Conservation (phyloP, 2,888 invertebrate genomes). For the Liodrosophila aerea region DNA sequence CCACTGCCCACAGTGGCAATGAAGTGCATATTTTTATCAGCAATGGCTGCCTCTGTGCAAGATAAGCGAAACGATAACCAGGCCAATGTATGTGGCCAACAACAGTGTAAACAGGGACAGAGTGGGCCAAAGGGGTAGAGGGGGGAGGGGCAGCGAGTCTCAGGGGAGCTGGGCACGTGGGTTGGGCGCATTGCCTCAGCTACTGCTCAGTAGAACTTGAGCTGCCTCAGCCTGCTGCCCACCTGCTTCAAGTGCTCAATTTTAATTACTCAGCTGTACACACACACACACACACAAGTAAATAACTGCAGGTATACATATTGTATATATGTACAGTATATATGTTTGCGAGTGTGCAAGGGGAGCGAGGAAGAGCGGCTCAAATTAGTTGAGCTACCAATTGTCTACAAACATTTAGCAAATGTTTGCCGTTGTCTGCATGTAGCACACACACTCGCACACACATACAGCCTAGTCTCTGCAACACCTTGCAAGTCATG, state of each 20-base stretch:
- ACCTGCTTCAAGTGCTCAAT: slow-evolving; percentile 27
- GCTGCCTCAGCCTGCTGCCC: slow-evolving; percentile 32
- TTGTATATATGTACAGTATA: not conserved
- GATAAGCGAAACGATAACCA: slow-evolving; percentile 67
- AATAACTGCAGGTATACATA: not conserved
- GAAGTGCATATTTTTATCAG: slow-evolving; percentile 76
- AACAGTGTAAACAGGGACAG: not conserved
- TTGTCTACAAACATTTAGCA: slow-evolving; percentile 76
- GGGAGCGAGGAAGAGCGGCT: slow-evolving; percentile 30
- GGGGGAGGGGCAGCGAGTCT: not conserved
- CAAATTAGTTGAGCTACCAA: slow-evolving; percentile 76
- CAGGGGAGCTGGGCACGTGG: slow-evolving; percentile 28
- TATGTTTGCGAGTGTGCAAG: not conserved
- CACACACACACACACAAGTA: slow-evolving; percentile 22
- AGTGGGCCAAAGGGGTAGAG: not conserved
- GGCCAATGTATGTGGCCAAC: slow-evolving; percentile 17
- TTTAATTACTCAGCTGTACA: slow-evolving; percentile 67
- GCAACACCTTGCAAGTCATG: slow-evolving; percentile 57
- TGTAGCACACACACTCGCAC: not conserved
- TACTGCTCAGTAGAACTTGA: slow-evolving; percentile 30
- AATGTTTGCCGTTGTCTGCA: slow-evolving; percentile 63
- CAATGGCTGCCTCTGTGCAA: slow-evolving; percentile 75
- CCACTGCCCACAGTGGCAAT: slow-evolving; percentile 51
- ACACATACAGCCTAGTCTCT: slow-evolving; percentile 24
- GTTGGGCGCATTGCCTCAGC: slow-evolving; percentile 39